These are phyloP conservation scores for Rhynchonema sp. DNA, from an alignment of 2,888 invertebrate species.

Conservation along the genomic window DNA sequence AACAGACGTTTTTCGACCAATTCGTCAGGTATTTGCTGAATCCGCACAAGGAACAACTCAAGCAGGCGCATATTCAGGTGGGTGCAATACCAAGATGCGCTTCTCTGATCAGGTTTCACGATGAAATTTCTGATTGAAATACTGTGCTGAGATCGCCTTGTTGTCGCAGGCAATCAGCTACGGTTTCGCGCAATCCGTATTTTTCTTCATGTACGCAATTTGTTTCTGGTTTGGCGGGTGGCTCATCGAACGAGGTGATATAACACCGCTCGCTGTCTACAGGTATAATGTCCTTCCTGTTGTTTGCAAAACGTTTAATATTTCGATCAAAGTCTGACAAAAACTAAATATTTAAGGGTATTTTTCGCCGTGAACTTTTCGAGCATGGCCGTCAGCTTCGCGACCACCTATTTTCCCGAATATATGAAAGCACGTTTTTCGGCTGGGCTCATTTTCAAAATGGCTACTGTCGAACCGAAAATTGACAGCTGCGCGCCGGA, in stretches of 20 bases:
- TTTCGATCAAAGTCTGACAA: not conserved
- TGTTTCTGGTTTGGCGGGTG: constrained; percentile 24
- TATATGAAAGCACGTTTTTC: constrained; percentile 31
- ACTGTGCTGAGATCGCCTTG: too few species aligned
- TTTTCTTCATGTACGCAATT: constrained; percentile 26
- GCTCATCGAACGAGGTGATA: constrained; percentile 29
- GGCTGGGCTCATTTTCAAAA: constrained; percentile 30
- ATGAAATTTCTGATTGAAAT: too few species aligned
- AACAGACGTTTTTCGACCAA: constrained; percentile 26
- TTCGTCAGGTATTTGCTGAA: constrained; percentile 21
- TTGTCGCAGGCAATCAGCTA: constrained; percentile 4
- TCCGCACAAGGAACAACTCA: constrained; percentile 21
- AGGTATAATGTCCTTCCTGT: constrained; percentile 16
- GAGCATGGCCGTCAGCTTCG: constrained; percentile 32
- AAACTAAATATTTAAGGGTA: constrained; percentile 23
- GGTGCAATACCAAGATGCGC: not conserved
- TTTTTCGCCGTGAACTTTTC: constrained; percentile 37
- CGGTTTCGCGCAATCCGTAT: constrained; percentile 16
- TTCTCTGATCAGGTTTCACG: too few species aligned
- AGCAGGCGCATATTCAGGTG: constrained; percentile 2
- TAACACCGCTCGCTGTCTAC: constrained; percentile 30
- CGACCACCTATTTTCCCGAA: constrained; percentile 29
- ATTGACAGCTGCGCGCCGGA: constrained; percentile 26
- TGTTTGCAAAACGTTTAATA: not conserved
- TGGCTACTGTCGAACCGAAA: constrained; percentile 23